phyloP scores from a whole-genome alignment of 2,113 vertebrate genomes.

The Dendropsophus ebraccatus region DNA sequence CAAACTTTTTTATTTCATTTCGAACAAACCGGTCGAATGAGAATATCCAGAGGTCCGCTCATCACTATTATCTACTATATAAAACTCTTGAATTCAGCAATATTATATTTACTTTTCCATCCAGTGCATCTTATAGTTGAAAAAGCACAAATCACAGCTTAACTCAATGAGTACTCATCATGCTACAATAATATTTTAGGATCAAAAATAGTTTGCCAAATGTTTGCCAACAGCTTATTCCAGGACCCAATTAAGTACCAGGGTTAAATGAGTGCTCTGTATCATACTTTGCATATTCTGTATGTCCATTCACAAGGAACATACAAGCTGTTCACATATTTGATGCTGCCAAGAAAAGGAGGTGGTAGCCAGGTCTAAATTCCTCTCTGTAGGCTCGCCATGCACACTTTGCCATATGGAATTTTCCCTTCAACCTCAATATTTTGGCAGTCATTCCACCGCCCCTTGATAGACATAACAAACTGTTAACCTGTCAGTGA shows the following conservation, averaged over 20 bases:
- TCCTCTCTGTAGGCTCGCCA: not conserved
- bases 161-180: too few species aligned
- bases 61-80: too few species aligned
- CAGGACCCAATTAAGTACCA: not conserved
- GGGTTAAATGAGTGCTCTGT: constrained; percentile 10
- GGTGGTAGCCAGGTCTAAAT: constrained; percentile 1
- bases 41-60: too few species aligned
- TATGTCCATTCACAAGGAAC: constrained; percentile 14
- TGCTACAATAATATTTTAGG: not conserved
- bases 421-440: not conserved
- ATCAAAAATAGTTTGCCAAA: too few species aligned
- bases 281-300: not conserved
- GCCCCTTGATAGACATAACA: constrained; percentile 9
- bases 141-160: too few species aligned
- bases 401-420: constrained; percentile 30
- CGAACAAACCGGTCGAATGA: too few species aligned
- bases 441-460: constrained; percentile 11
- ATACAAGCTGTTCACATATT: constrained; percentile 14
- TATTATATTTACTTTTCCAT: too few species aligned
- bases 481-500: not conserved
- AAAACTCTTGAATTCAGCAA: too few species aligned
- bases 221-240: not conserved
- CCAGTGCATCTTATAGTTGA: too few species aligned
- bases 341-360: not conserved
- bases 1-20: too few species aligned